phyloP scores from a whole-genome alignment of 1,140 invertebrate species.

The Saccostrea glomerata region DNA sequence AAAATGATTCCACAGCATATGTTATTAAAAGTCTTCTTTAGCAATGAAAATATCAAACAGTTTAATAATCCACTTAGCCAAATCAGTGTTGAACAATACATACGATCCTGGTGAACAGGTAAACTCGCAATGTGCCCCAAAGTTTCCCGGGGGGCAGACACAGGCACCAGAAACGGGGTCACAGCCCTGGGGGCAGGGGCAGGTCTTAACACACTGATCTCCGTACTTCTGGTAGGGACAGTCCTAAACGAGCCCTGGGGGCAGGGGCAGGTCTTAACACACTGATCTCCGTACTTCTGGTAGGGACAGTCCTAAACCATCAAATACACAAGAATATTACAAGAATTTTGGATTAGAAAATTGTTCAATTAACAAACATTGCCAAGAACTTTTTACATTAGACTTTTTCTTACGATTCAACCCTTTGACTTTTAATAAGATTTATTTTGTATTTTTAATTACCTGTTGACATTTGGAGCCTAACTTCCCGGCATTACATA shows the following conservation, averaged over 20 bases:
- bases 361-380: too few relatives aligned
- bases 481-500: slow-evolving; percentile 91
- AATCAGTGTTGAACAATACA: neutral
- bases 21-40: too few relatives aligned
- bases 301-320: slow-evolving; percentile 61
- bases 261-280: slow-evolving; percentile 78
- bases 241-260: slow-evolving; percentile 78
- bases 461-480: slow-evolving; percentile 85
- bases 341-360: too few relatives aligned
- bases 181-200: slow-evolving; percentile 83
- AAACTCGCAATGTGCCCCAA: slow-evolving; percentile 63
- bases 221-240: slow-evolving; percentile 65
- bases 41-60: too few relatives aligned
- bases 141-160: slow-evolving; percentile 75
- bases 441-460: too few relatives aligned
- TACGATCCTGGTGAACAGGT: slow-evolving; percentile 42
- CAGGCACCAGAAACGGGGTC: slow-evolving; percentile 87
- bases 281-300: slow-evolving; percentile 60
- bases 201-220: slow-evolving; percentile 56
- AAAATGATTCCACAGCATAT: too few relatives aligned
- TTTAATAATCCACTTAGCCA: too few relatives aligned
- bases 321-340: too few relatives aligned
- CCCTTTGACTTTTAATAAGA: neutral
- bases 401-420: too few relatives aligned
- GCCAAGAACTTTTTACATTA: too few relatives aligned